phyloP scores from a whole-genome alignment of 2,113 vertebrate species.

The Mus spicilegus region DNA sequence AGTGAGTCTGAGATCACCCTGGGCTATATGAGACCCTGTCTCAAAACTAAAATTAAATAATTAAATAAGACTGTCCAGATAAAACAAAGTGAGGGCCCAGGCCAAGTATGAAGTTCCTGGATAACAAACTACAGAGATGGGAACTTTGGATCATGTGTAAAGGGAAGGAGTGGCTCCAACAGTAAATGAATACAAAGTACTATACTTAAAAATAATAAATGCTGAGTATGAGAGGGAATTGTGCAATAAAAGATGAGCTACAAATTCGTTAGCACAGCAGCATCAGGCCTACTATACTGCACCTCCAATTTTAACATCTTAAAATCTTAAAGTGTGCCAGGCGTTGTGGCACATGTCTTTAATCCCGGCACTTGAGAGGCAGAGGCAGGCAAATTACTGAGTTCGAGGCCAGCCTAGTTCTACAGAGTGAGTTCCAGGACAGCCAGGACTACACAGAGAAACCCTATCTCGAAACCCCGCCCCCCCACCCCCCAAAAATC shows the following conservation, averaged over 20 bases:
- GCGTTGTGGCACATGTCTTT: too few species aligned
- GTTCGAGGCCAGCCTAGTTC: too few species aligned
- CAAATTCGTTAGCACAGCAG: conserved; percentile 35
- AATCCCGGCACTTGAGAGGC: too few species aligned
- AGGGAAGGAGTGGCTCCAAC: neutral
- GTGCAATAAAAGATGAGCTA: conserved; percentile 31
- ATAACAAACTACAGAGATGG: neutral
- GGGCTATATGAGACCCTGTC: neutral
- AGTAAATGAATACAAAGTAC: conserved; percentile 1
- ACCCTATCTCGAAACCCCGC: too few species aligned
- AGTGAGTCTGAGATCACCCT: neutral
- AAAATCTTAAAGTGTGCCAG: neutral
- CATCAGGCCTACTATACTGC: neutral
- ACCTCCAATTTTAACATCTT: conserved; percentile 50
- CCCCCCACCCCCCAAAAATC: neutral
- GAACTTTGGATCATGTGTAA: conserved; percentile 2
- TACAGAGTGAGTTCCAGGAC: too few species aligned
- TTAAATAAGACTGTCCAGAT: conserved; percentile 3
- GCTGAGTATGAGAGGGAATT: neutral
- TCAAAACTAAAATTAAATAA: neutral
- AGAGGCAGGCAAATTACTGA: too few species aligned
- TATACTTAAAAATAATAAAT: conserved; percentile 55
- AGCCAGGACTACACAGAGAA: too few species aligned
- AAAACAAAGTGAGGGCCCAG: neutral
- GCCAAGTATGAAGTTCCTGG: conserved; percentile 10